Conservation (phyloP, 2,888 invertebrate species). For the Melanargia galathea region DNA sequence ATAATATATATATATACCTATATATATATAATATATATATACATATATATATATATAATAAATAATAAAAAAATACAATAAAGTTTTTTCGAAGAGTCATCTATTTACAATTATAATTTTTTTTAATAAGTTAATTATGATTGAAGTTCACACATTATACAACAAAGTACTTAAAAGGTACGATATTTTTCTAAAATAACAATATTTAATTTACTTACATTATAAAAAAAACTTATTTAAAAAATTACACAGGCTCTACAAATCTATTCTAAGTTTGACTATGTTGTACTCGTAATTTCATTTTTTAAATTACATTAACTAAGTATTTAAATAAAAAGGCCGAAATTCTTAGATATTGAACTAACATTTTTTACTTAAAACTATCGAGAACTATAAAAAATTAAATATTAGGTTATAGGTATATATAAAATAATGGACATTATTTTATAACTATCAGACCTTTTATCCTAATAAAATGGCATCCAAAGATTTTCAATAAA, state of each 20-base stretch:
- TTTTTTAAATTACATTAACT: background rate
- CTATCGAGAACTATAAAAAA: background rate
- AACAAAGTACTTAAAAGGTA: background rate
- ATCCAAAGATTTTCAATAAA: conserved; percentile 1
- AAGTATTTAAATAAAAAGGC: background rate
- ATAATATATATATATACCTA: too few relatives aligned
- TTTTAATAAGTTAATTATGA: too few relatives aligned
- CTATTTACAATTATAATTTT: conserved; percentile 13
- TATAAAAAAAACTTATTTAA: conserved; percentile 10
- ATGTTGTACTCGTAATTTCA: conserved; percentile 32
- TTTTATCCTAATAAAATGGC: conserved; percentile 22
- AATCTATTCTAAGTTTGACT: conserved; percentile 36
- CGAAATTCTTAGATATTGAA: background rate
- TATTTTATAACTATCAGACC: conserved; percentile 15
- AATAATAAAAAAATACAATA: background rate
- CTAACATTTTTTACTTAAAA: background rate
- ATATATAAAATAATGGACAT: conserved; percentile 7
- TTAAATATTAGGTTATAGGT: background rate
- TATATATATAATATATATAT: too few relatives aligned
- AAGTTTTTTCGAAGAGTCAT: background rate
- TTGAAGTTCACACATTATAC: background rate
- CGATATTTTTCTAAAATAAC: background rate
- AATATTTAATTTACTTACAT: background rate
- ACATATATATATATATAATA: too few relatives aligned
- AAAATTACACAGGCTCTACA: too few relatives aligned